Conservation (phyloP, 2,113 vertebrate species). For the Chinchilla lanigera region DNA sequence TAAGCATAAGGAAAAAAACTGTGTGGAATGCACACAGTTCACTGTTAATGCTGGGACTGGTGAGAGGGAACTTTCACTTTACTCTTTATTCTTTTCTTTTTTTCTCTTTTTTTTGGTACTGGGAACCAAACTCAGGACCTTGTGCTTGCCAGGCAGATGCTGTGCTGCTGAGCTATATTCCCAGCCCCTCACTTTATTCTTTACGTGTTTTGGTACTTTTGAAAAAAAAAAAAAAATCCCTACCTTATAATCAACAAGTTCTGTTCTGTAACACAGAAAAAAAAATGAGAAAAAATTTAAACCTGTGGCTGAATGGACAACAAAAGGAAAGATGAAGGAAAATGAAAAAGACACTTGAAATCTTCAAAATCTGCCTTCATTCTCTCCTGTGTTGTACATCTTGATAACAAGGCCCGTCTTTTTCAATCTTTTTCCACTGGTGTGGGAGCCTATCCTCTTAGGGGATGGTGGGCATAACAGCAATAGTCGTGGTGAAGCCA, state of each 20-base stretch:
- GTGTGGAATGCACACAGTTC: not conserved
- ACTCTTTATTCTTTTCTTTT: too few relatives aligned
- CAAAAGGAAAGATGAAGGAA: not conserved
- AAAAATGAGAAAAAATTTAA: not conserved
- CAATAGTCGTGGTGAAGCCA: constrained; percentile 12
- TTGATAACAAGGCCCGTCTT: not conserved
- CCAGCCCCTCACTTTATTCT: not conserved
- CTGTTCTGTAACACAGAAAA: not conserved
- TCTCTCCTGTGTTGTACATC: constrained; percentile 6
- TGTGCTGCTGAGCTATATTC: too few relatives aligned
- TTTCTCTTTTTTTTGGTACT: too few relatives aligned
- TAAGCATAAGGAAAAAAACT: not conserved
- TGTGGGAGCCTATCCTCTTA: constrained; percentile 1
- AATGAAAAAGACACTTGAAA: not conserved
- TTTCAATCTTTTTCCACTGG: constrained; percentile 40
- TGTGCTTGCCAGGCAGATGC: too few relatives aligned
- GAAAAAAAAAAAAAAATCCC: not conserved
- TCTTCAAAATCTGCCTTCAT: not conserved
- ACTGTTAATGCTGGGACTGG: not conserved
- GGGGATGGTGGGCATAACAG: not conserved
- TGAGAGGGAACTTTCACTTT: not conserved
- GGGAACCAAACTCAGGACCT: too few relatives aligned
- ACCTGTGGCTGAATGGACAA: not conserved
- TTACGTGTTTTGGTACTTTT: constrained; percentile 8
- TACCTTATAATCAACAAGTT: not conserved